Evolutionary conservation across 2,888 invertebrate species (phyloP).

Genomic region (Eupithecia tripunctaria): DNA sequence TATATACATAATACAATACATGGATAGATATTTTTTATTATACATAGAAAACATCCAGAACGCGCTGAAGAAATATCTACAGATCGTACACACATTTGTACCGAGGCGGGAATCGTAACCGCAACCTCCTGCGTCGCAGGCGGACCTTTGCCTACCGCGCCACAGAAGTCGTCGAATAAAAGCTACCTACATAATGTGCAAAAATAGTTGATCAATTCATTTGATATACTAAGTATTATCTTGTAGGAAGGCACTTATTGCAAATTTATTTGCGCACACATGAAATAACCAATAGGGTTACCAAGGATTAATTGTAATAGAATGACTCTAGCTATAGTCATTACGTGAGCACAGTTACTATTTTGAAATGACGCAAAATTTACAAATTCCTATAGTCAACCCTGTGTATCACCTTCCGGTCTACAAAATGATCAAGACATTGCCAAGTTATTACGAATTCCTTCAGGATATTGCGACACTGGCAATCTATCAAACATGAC

Average conservation of each 20-base stretch:
- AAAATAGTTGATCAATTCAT: no score
- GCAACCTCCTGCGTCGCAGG: no score
- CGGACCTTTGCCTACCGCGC: no score
- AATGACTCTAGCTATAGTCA: neutral
- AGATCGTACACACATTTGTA: no score
- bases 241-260: neutral
- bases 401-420: neutral
- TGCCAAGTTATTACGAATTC: neutral
- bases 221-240: no score
- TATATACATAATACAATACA: no score
- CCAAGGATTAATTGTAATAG: neutral
- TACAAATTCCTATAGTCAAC: neutral
- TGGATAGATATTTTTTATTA: no score
- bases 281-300: neutral
- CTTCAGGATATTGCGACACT: constrained; percentile 37
- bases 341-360: neutral
- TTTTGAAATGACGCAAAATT: neutral
- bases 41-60: no score
- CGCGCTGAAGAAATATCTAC: no score
- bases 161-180: no score
- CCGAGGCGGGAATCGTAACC: no score
- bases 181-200: no score
- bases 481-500: constrained; percentile 38
- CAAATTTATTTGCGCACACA: neutral
- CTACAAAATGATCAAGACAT: constrained; percentile 4